Base-by-base conservation (phyloP, 2,888 invertebrate genomes). In the Limnephilus rhombicus region DNA sequence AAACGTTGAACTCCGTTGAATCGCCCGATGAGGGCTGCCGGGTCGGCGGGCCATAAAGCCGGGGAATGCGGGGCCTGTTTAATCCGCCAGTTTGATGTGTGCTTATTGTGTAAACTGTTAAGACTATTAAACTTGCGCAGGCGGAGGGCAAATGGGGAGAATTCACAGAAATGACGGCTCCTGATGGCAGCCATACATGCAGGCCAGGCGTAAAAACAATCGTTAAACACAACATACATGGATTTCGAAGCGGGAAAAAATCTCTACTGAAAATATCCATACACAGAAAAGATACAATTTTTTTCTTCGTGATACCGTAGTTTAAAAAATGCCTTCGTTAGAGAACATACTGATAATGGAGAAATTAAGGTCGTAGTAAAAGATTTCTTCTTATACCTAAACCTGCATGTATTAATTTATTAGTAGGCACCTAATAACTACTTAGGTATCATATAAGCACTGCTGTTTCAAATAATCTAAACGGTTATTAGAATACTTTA, bases 41-140 rank as follows among this genome's bases (percentile, higher is more conserved):
- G 53, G 18, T 15, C 18, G 31, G 34, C 18, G 37, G 37, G 83
- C 37, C 41, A 34, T 83, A 34, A 83, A 83, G 37, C 24, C 83
- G 83, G 83, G 86, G 86, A 86, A 86, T 86, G 86, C n/a, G 86
- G 86, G 49, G 90, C 31, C 83, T 90, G 90, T 90, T 83, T 90
- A 90, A 90, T 90, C 83, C 82, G 83, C 82, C 31, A 49, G 90
- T 90, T 90, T 90, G 90, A 90, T 90, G 83, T 90, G 90, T 90
- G 80, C 89, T 90, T 82, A 31, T 90, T 90, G 49, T 83, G 90
- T 90, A 90, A 90, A 90, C 90, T 90, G 90, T 90, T 82, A 90
- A 83, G 83, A 83, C 90, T 90, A 90, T 90, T 83, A 90, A 90
- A 90, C 90, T 83, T 45, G 86, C 86, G 45, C 86, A 86, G 29